phyloP scores from a whole-genome alignment of 2,113 vertebrate species.

The Cathartes aura region DNA sequence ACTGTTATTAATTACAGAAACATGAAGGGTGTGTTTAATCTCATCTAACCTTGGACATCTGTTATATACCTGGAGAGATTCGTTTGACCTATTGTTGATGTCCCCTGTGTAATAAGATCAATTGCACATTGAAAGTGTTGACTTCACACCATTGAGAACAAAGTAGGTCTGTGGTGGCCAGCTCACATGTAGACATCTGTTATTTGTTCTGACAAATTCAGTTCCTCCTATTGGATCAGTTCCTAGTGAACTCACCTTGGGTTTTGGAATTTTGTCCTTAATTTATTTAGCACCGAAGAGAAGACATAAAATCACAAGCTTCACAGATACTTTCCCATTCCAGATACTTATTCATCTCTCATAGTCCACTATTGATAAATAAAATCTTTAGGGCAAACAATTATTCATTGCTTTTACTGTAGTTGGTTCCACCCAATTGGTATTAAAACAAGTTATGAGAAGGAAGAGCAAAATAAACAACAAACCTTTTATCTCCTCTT shows the following conservation, averaged over 20 bases:
- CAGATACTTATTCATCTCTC: not conserved
- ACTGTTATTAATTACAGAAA: not conserved
- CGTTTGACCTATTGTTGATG: not conserved
- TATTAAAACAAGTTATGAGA: not conserved
- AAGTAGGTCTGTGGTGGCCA: not conserved
- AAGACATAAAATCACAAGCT: not conserved
- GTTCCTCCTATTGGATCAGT: not conserved
- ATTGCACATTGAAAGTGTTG: rapidly evolving
- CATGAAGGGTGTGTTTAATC: not conserved
- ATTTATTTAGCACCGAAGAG: not conserved
- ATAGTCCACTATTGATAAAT: not conserved
- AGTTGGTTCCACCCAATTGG: not conserved
- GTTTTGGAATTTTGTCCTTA: not conserved
- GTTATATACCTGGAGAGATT: not conserved
- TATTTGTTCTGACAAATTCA: not conserved
- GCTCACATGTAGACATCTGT: not conserved
- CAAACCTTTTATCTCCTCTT: not conserved
- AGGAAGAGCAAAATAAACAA: not conserved
- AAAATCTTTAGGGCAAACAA: not conserved
- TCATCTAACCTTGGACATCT: not conserved
- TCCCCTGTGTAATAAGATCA: not conserved
- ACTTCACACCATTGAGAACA: not conserved
- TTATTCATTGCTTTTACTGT: not conserved
- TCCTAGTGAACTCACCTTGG: not conserved
- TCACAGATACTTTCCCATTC: not conserved